Conservation (phyloP, 2,888 invertebrate genomes). For the Limnephilus lunatus region DNA sequence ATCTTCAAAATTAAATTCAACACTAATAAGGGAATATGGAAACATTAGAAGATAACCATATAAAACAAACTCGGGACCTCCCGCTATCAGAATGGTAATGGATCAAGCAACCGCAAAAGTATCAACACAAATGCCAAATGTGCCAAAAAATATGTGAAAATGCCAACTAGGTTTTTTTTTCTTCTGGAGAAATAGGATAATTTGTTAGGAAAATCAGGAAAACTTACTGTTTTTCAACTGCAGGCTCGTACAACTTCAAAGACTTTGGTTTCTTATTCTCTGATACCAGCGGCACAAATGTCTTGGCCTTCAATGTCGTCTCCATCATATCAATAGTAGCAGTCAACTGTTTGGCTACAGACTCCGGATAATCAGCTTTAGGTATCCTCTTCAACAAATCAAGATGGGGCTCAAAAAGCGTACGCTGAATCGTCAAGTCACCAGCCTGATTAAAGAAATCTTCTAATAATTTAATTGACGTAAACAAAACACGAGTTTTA, state of each 20-base stretch:
- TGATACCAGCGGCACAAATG: conserved; percentile 77
- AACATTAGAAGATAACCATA: background rate
- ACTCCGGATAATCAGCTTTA: conserved; percentile 80
- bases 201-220: background rate
- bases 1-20: no score
- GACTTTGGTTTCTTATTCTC: conserved; percentile 87
- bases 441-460: conserved; percentile 78
- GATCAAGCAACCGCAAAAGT: no score
- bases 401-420: conserved; percentile 78
- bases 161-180: background rate
- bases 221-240: conserved; percentile 90
- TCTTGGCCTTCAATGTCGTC: conserved; percentile 76
- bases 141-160: background rate
- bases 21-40: background rate
- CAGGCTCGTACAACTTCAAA: conserved; percentile 90
- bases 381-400: conserved; percentile 78
- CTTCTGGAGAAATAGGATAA: background rate
- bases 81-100: background rate
- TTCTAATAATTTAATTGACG: conserved; percentile 77
- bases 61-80: background rate
- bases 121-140: background rate
- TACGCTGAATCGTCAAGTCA: conserved; percentile 73
- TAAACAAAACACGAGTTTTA: conserved; percentile 80
- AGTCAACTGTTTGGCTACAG: conserved; percentile 74
- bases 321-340: conserved; percentile 74